These are phyloP conservation scores for Kryptolebias marmoratus DNA, from an alignment of 2,113 vertebrate species.

Conservation along the genomic window DNA sequence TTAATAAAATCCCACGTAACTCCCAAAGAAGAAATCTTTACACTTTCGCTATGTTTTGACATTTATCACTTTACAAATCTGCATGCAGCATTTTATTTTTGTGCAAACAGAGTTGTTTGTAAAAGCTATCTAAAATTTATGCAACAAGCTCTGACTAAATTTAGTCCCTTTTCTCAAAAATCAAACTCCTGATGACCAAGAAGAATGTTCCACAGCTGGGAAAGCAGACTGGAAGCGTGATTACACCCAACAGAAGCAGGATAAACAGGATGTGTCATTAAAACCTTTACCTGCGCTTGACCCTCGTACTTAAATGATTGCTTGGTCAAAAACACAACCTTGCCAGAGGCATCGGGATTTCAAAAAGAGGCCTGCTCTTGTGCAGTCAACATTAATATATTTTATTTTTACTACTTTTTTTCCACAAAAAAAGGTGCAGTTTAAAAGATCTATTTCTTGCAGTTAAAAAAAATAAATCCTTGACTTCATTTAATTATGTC, in stretches of 20 bases:
- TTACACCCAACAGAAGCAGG: constrained; percentile 83
- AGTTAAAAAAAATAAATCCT: too few species aligned
- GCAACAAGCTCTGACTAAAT: not conserved
- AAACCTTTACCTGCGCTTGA: constrained; percentile 71
- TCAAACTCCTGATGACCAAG: constrained; percentile 28
- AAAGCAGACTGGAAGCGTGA: constrained; percentile 68
- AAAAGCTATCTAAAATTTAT: not conserved
- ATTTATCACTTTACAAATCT: not conserved
- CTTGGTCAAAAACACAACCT: constrained; percentile 37
- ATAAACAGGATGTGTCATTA: constrained; percentile 89
- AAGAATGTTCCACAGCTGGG: constrained; percentile 55
- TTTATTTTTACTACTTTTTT: constrained; percentile 17
- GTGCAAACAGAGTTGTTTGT: not conserved
- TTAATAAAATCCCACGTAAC: not conserved
- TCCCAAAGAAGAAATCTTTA: constrained; percentile 14
- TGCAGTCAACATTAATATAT: constrained; percentile 8
- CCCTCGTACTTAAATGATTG: constrained; percentile 47
- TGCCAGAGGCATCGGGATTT: constrained; percentile 34
- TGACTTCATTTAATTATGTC: too few species aligned
- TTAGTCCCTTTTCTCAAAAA: constrained; percentile 12
- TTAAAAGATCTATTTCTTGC: not conserved
- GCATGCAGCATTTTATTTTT: not conserved
- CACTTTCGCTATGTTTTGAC: not conserved
- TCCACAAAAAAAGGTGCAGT: not conserved
- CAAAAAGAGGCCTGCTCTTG: constrained; percentile 34